A percentile compares a stretch with the other conserved stretches of the same genome.
Evolutionary conservation across 1,140 invertebrate genomes (phyloP).

Genomic region (Drosophila lacteicornis): DNA sequence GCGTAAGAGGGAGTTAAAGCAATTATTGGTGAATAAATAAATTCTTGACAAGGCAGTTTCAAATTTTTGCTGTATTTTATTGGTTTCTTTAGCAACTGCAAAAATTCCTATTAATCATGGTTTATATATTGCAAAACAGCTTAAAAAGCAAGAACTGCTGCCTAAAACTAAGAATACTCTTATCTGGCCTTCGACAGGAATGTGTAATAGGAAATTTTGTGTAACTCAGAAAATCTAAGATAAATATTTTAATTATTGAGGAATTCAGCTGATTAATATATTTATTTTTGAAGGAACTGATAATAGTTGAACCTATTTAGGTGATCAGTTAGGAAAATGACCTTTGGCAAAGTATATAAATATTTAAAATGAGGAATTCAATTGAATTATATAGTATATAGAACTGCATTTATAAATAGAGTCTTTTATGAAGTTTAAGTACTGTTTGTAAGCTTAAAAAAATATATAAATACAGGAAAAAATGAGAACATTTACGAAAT

Average conservation of each 20-base stretch:
- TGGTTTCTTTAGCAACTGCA: neutral
- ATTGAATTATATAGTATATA: too few species aligned
- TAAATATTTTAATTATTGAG: neutral
- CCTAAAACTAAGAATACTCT: neutral
- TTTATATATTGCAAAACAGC: neutral
- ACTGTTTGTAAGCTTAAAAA: neutral
- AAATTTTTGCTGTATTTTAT: neutral
- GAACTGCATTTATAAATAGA: too few species aligned
- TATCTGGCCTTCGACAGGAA: neutral
- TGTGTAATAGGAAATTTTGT: slow-evolving; percentile 1
- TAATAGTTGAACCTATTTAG: neutral
- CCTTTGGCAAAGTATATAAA: too few species aligned
- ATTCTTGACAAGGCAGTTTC: neutral
- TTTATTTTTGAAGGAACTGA: neutral
- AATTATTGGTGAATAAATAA: neutral
- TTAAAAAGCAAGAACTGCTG: neutral
- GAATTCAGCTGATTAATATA: neutral
- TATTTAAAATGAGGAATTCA: neutral
- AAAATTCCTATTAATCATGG: neutral
- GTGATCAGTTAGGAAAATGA: too few species aligned
- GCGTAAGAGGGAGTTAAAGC: neutral
- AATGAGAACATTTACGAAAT: neutral
- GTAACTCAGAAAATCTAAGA: neutral
- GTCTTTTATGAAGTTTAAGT: neutral
- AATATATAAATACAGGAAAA: too few species aligned